Evolutionary conservation across 2,113 vertebrate species (phyloP), one percentile per base, ranked within the genome.

Genomic region (Varanus salvator): DNA sequence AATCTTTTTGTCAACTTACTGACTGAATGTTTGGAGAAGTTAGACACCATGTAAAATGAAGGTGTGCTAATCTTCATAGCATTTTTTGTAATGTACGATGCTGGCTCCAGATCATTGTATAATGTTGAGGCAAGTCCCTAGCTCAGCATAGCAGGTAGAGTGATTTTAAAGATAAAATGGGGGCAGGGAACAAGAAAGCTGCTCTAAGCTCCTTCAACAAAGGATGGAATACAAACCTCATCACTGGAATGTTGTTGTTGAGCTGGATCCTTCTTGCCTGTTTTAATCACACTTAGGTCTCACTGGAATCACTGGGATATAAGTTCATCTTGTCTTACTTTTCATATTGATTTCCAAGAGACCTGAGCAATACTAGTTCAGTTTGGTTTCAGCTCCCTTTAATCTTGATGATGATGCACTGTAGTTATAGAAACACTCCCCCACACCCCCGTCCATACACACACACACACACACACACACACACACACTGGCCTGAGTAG

Each of bases 1-100:
- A 90, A 89, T 85, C 29, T 85, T 87, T 77, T 78, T 85, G 44
- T 89, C 82, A 69, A 71, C 74, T 85, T 69, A 21, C 82, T 78
- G 74, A 69, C 48, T 75, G 38, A 89, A 89, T 77, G 48, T 89
- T 89, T 89, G 27, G 48, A 78, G 88, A 68, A 69, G 60, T 78
- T 48, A 34, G 48, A 69, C 64, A 69, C 74, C 23, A 29, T 85
- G n/a, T 38, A 84, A 76, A 85, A 84, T 27, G 64, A 78, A 85
- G 82, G 60, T 69, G 44, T n/a, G 21, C 23, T 27, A 50, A 84
- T 89, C 44, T 84, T 11, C 14, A 52, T 29, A 44, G 14, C 69
- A 21, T 80, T 9, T 52, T 54, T 57, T 34, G 54, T 83, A 74
- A 75, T 38, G 31, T 68, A 64, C 68, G 23, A 84, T 44, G 9